A percentile compares a stretch with the other conserved stretches of the same genome.
Conservation (phyloP, 2,888 invertebrate species). For the Dryomyza anilis region DNA sequence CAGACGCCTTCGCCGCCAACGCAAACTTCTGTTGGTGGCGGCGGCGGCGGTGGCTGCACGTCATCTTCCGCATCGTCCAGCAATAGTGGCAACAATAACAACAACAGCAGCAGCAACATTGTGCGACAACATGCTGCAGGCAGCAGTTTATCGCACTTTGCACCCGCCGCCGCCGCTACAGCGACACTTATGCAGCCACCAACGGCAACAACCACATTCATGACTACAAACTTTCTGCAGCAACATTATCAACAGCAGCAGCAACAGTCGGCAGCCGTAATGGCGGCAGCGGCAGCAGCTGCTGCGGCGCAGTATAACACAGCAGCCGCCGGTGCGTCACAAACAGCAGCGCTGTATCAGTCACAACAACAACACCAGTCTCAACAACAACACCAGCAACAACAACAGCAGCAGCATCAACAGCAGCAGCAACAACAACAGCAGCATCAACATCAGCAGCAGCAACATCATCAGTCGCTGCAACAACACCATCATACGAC, state of each 20-base stretch:
- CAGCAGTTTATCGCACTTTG: slow-evolving; percentile 30
- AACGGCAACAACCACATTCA: no score
- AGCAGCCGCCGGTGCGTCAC: slow-evolving; percentile 28
- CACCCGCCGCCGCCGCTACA: slow-evolving; percentile 3
- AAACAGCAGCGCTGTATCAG: slow-evolving; percentile 19
- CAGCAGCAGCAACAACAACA: slow-evolving; percentile 32
- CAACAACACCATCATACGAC: slow-evolving; percentile 38
- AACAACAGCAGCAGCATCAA: slow-evolving; percentile 37
- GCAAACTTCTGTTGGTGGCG: slow-evolving; percentile 13
- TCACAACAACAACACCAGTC: no score
- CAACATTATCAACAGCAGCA: slow-evolving; percentile 31
- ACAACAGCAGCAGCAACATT: slow-evolving; percentile 22
- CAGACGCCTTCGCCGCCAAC: slow-evolving; percentile 33
- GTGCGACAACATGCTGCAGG: slow-evolving; percentile 26
- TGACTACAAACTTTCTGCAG: slow-evolving; percentile 33
- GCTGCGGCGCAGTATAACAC: slow-evolving; percentile 31
- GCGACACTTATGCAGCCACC: slow-evolving; percentile 24
- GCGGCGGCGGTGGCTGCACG: not conserved
- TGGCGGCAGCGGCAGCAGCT: slow-evolving; percentile 29
- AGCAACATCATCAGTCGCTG: slow-evolving; percentile 37
- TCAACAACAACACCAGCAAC: slow-evolving; percentile 37
- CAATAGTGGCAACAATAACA: slow-evolving; percentile 6
- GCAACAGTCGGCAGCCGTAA: slow-evolving; percentile 27
- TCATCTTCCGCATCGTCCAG: not conserved
- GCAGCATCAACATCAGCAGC: slow-evolving; percentile 35